Percentiles rank a stretch among this genome's conserved stretches.
Conservation (phyloP, 1,140 invertebrate species). For the Lepeophtheirus salmonis region DNA sequence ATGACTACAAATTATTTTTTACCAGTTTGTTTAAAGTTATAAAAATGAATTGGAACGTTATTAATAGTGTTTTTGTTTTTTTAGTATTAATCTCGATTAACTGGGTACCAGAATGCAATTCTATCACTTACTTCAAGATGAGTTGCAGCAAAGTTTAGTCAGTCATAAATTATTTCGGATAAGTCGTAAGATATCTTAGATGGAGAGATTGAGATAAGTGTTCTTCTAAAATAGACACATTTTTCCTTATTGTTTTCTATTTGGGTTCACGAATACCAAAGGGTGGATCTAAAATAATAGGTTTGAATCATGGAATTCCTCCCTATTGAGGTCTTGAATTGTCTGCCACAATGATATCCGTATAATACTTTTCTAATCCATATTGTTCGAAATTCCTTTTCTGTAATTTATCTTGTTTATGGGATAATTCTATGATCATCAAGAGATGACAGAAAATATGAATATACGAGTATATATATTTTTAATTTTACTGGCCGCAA, state of each 20-base stretch:
- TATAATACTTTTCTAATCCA: background rate
- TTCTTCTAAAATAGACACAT: constrained; percentile 1
- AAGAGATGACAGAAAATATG: too few species aligned
- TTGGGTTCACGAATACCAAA: constrained; percentile 16
- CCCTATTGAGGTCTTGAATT: background rate
- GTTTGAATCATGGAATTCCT: background rate
- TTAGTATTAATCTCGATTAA: constrained; percentile 53
- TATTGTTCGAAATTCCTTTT: constrained; percentile 17
- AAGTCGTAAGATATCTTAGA: constrained; percentile 2
- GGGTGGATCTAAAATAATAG: constrained; percentile 12
- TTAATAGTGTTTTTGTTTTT: too few species aligned
- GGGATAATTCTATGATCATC: too few species aligned
- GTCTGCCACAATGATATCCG: constrained; percentile 12
- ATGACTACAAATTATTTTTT: constrained; percentile 56
- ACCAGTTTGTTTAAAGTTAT: constrained; percentile 55
- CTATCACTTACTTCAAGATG: constrained; percentile 52
- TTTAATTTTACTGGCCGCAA: too few species aligned
- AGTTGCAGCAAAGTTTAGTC: constrained; percentile 56
- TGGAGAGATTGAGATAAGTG: constrained; percentile 10
- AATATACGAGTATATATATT: too few species aligned
- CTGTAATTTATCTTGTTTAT: too few species aligned
- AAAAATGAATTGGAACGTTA: constrained; percentile 61
- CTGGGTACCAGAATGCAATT: constrained; percentile 78
- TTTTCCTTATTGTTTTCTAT: constrained; percentile 2
- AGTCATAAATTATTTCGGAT: constrained; percentile 32